phyloP scores from a whole-genome alignment of 2,113 vertebrate species.

The Nibea coibor region DNA sequence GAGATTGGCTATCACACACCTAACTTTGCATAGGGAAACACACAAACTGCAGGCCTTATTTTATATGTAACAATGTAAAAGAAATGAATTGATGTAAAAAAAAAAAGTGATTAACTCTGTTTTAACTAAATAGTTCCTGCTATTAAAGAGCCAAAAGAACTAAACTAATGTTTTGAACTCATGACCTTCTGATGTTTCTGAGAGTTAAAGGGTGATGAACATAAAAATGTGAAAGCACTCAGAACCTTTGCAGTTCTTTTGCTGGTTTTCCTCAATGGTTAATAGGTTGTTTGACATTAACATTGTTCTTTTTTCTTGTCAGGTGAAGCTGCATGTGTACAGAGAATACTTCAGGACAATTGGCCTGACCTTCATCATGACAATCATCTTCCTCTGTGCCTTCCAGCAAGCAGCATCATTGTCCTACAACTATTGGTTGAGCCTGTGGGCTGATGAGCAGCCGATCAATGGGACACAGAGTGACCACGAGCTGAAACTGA shows the following conservation, averaged over 20 bases:
- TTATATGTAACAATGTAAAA: no score
- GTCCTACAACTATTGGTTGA: constrained; percentile 89
- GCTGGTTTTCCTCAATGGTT: neutral
- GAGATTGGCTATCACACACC: no score
- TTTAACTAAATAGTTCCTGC: no score
- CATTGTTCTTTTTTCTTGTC: neutral
- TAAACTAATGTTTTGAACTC: no score
- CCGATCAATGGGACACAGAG: constrained; percentile 79
- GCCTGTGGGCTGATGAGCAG: constrained; percentile 87
- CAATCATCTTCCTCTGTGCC: constrained; percentile 79
- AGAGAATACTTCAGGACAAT: constrained; percentile 83
- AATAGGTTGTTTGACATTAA: neutral
- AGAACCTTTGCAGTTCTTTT: neutral
- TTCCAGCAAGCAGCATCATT: constrained; percentile 88
- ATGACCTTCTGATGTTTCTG: no score
- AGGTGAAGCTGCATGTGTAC: constrained; percentile 85
- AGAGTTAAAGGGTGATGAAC: no score
- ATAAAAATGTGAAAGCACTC: no score
- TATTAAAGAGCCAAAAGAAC: no score
- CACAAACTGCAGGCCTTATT: no score
- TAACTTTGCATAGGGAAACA: no score
- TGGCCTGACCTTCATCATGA: constrained; percentile 77
- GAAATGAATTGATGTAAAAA: no score
- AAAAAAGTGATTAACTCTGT: no score
- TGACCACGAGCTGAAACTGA: constrained; percentile 81